Percentiles rank a stretch among this genome's conserved stretches.
Conservation (phyloP, 2,113 vertebrate genomes). For the chimpanzee (Pan troglodytes) region NHGRI_mPanTro3-v2.1_pri NC_072401.2:190983001-190983500, state of each 20-base stretch:
- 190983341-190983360: constrained; percentile 5
- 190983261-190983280: not conserved
- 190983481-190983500: not conserved
- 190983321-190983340: not conserved
- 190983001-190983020: not conserved
- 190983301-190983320: not conserved
- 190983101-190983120: not conserved
- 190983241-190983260: not conserved
- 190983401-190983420: constrained; percentile 7
- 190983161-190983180: not conserved
- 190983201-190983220: not conserved
- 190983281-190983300: constrained; percentile 7
- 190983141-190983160: not conserved
- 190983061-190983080: not conserved
- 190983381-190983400: not conserved
- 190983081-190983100: not conserved
- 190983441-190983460: not conserved
- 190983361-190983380: constrained; percentile 46
- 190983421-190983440: not conserved
- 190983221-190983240: not conserved
- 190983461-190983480: not conserved
- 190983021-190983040: not conserved
- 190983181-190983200: not conserved
- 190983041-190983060: not conserved
- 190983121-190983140: not conserved